phyloP scores from a whole-genome alignment of 2,888 invertebrate genomes.

The Aricia artaxerxes region DNA sequence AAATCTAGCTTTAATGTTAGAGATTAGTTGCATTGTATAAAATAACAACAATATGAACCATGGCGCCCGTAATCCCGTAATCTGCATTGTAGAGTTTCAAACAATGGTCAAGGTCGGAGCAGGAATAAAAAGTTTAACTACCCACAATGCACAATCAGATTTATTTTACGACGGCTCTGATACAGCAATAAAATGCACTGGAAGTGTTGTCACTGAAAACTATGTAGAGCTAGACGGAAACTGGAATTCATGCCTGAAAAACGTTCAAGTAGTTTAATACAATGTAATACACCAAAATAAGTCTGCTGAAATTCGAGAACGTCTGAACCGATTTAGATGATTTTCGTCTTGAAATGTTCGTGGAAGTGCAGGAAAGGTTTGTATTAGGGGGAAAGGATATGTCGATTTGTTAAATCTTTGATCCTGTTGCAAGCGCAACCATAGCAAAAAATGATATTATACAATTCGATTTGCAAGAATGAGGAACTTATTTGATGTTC shows the following conservation, averaged over 20 bases:
- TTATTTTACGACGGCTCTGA: neutral
- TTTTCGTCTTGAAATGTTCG: no score
- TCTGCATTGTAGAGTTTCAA: neutral
- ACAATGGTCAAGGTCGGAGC: neutral
- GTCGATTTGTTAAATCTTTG: neutral
- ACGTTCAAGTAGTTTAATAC: no score
- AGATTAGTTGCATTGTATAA: neutral
- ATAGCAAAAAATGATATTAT: neutral
- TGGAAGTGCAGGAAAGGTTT: no score
- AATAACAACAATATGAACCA: neutral
- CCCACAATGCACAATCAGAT: constrained; percentile 11
- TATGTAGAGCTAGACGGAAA: neutral
- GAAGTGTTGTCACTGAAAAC: neutral
- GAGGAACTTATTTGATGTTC: constrained; percentile 12
- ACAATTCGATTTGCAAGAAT: neutral
- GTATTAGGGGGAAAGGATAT: no score
- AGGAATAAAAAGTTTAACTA: constrained; percentile 15
- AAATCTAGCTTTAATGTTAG: neutral
- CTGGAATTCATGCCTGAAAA: neutral
- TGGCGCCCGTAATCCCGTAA: neutral
- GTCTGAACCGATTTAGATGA: no score
- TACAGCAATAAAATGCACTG: constrained; percentile 14
- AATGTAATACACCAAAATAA: no score
- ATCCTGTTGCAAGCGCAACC: neutral
- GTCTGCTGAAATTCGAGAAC: no score